Conservation (phyloP, 2,888 invertebrate species). For the Cenopis cana region DNA sequence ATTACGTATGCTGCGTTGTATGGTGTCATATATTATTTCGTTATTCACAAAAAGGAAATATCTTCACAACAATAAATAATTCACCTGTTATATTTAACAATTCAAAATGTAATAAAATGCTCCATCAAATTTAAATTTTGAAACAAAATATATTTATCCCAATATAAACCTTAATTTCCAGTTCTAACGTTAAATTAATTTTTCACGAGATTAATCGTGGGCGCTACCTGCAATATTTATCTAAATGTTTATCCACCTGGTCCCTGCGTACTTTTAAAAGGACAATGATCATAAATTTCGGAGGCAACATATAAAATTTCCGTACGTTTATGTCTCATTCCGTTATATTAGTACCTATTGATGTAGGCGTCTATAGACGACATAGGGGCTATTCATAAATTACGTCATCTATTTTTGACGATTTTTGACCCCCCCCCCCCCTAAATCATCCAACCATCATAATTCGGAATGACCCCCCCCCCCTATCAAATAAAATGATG, state of each 20-base stretch:
- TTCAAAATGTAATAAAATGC: neutral
- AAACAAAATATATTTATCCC: conserved; percentile 4
- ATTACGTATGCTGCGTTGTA: no score
- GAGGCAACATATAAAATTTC: neutral
- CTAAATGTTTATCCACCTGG: conserved; percentile 38
- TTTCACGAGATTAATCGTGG: neutral
- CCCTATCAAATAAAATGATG: no score
- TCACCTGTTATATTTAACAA: neutral
- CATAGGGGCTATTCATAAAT: no score
- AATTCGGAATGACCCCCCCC: no score
- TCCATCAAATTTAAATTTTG: neutral
- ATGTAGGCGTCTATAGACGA: no score
- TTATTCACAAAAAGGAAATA: neutral
- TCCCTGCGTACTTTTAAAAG: conserved; percentile 28
- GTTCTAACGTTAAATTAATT: conserved; percentile 6
- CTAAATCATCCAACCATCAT: no score
- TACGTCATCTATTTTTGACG: no score
- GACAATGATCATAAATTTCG: conserved; percentile 36
- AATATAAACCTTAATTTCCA: conserved; percentile 2
- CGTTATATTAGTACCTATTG: no score
- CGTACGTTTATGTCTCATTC: neutral
- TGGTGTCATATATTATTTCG: neutral
- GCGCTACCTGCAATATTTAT: conserved; percentile 28
- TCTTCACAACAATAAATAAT: neutral
- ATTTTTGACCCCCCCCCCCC: no score